Evolutionary conservation across 1,140 invertebrate genomes (phyloP).

Genomic region (Apolygus lucorum): DNA sequence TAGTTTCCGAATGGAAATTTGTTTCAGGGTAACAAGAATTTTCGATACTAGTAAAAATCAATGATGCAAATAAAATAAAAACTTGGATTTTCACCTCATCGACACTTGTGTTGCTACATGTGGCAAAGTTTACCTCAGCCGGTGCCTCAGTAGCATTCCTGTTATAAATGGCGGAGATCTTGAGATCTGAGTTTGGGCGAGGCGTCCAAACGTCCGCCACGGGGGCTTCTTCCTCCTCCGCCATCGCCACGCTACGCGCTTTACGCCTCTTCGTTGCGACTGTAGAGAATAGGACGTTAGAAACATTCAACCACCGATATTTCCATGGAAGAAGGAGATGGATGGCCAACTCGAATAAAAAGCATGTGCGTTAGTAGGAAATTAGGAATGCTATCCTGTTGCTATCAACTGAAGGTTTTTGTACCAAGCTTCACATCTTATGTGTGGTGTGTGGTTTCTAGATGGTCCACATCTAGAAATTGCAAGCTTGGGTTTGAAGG

Average conservation of each 20-base stretch:
- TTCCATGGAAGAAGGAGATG: too few species aligned
- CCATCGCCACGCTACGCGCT: conserved; percentile 50
- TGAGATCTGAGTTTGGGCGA: conserved; percentile 71
- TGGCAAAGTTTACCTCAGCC: conserved; percentile 50
- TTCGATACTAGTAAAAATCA: not conserved
- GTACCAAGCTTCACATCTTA: too few species aligned
- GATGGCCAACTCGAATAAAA: not conserved
- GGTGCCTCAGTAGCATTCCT: conserved; percentile 78
- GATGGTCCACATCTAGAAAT: too few species aligned
- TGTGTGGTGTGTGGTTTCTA: too few species aligned
- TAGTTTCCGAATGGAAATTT: not conserved
- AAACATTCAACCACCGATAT: too few species aligned
- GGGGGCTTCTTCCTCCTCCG: conserved; percentile 56
- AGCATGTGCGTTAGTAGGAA: too few species aligned
- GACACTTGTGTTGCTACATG: conserved; percentile 14
- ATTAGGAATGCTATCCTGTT: too few species aligned
- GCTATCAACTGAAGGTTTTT: too few species aligned
- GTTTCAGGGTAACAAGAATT: not conserved
- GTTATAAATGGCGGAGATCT: conserved; percentile 82
- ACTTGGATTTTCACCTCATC: conserved; percentile 12
- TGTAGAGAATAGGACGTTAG: too few species aligned
- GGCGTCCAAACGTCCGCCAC: conserved; percentile 68
- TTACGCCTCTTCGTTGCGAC: conserved; percentile 56
- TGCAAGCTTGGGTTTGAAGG: too few species aligned
- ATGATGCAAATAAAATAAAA: not conserved